Evolutionary conservation across 2,113 vertebrate genomes (phyloP).

Genomic region (Cnemophilus loriae): DNA sequence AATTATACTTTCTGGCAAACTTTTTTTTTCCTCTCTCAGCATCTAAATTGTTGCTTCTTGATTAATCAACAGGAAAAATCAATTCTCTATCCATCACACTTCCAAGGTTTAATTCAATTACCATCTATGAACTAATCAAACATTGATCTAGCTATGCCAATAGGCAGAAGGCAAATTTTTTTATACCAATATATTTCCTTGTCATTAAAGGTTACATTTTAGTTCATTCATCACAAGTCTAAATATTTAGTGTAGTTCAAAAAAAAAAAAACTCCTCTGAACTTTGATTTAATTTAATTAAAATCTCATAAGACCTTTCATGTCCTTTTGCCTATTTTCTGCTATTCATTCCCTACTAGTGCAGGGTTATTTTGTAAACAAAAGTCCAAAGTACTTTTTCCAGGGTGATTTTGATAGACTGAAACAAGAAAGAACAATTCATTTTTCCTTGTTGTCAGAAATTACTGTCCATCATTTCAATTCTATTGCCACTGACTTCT

Average conservation of each 20-base stretch:
- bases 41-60: slow-evolving; percentile 54
- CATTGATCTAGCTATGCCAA: slow-evolving; percentile 41
- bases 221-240: neutral
- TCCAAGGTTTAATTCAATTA: slow-evolving; percentile 63
- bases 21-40: slow-evolving; percentile 30
- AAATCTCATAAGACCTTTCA: neutral
- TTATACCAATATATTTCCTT: neutral
- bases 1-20: slow-evolving; percentile 51
- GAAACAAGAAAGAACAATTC: neutral
- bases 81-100: slow-evolving; percentile 29
- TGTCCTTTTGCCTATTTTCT: neutral
- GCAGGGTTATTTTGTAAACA: neutral
- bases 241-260: neutral
- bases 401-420: neutral
- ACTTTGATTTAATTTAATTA: neutral
- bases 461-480: neutral
- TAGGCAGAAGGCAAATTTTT: slow-evolving; percentile 11
- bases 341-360: neutral
- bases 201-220: slow-evolving; percentile 24
- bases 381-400: neutral
- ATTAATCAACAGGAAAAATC: slow-evolving; percentile 64
- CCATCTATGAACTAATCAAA: slow-evolving; percentile 55
- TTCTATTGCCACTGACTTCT: neutral
- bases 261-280: neutral
- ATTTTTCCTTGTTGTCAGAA: neutral